phyloP scores from a whole-genome alignment of 2,797 vertebrate species.

The Vespertilio murinus region DNA sequence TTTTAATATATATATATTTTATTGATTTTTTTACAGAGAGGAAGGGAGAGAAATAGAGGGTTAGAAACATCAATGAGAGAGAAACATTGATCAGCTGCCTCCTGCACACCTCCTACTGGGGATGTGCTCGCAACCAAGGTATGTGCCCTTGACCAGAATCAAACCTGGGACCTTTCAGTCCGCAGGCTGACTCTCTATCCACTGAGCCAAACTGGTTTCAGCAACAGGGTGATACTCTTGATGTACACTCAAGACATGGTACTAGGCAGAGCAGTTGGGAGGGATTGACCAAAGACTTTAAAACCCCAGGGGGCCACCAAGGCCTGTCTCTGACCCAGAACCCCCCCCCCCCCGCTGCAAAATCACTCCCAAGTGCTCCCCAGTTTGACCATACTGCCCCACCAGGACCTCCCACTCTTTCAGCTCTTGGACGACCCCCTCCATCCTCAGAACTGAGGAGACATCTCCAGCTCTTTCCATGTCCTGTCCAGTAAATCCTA shows the following conservation, averaged over 20 bases:
- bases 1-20: too few relatives aligned
- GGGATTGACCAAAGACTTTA: not conserved
- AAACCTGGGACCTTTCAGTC: too few relatives aligned
- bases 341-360: too few relatives aligned
- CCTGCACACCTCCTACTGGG: too few relatives aligned
- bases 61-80: too few relatives aligned
- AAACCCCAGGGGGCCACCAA: not conserved
- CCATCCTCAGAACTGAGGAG: not conserved
- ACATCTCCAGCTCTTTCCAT: not conserved
- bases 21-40: too few relatives aligned
- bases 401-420: not conserved
- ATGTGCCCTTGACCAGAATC: too few relatives aligned
- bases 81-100: too few relatives aligned
- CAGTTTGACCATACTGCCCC: not conserved
- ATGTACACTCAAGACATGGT: not conserved
- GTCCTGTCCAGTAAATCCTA: not conserved
- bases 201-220: too few relatives aligned
- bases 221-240: not conserved
- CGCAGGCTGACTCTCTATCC: accelerated
- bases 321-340: not conserved
- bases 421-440: not conserved
- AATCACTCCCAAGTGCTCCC: not conserved
- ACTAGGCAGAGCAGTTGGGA: not conserved
- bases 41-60: too few relatives aligned
- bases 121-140: too few relatives aligned